Evolutionary conservation across 2,888 invertebrate genomes (phyloP), one percentile per base, ranked within the genome.

Genomic region (Boloria euphrosyne): DNA sequence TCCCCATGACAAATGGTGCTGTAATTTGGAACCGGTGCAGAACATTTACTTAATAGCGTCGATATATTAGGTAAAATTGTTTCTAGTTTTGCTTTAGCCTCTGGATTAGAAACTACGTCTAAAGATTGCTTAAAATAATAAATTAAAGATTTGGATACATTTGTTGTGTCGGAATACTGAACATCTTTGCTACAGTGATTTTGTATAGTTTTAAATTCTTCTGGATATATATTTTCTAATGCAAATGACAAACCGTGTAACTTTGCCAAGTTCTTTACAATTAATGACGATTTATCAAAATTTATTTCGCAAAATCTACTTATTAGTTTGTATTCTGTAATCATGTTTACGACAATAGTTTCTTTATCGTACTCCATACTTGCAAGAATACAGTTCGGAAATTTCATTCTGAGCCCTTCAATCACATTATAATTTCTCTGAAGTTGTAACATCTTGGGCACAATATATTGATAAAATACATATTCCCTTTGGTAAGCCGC

Each of bases 1-100:
- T 89, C 87, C n/a, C 81, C 85, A 62, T 89, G 89, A 73, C 89
- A 87, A 73, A 89, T 78, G 47, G 77, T 74, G 60, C 82, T 81
- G 62, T 83, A 80, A 17, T 73, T 64, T 66, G 71, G 65, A 53
- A 75, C 74, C 31, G 80, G 74, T 65, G 74, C 76, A 13, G 83
- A 80, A 69, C 83, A 82, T 77, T 82, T 84, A 71, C 82, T 75
- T 67, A 87, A 73, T 67, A 84, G 75, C 14, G 73, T 71, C 59
- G 79, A 71, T 71, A 89, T 80, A 59, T 83, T 71, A 18, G 82
- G 77, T 52, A 77, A 67, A 49, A 84, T 75, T 61, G 71, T 76
- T 62, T 75, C 72, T 61, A 88, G 76, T 72, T 80, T 82, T 49
- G 77, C 74, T 71, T 76, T 82, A 46, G 74, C 73, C 6, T 58